Evolutionary conservation across 1,140 invertebrate genomes (phyloP).

Genomic region (Delia radicum): DNA sequence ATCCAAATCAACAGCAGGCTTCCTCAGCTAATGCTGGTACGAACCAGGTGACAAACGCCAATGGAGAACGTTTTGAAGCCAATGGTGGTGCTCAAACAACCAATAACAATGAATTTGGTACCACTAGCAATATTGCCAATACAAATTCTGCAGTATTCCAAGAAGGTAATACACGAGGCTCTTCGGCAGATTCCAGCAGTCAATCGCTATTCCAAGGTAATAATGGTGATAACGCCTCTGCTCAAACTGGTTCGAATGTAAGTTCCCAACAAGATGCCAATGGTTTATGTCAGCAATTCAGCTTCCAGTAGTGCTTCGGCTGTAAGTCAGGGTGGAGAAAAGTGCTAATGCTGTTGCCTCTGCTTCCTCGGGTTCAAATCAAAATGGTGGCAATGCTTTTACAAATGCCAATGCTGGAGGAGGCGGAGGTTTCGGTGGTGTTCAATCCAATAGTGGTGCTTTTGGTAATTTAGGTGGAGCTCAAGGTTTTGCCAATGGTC

Average conservation of each 20-base stretch:
- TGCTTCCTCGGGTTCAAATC: conserved; percentile 29
- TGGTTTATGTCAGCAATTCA: conserved; percentile 41
- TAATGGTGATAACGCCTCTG: conserved; percentile 39
- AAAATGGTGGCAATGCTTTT: not conserved
- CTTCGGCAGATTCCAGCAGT: conserved; percentile 42
- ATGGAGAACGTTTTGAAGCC: conserved; percentile 35
- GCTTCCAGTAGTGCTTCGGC: conserved; percentile 42
- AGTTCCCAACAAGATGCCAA: conserved; percentile 37
- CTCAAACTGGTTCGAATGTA: conserved; percentile 41
- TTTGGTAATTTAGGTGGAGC: conserved; percentile 25
- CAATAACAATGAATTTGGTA: conserved; percentile 46
- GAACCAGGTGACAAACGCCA: conserved; percentile 32
- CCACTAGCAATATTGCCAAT: conserved; percentile 43
- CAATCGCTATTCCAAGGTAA: conserved; percentile 50
- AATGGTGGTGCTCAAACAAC: conserved; percentile 42
- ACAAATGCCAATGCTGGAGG: conserved; percentile 25
- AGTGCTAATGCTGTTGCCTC: conserved; percentile 41
- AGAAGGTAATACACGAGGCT: conserved; percentile 34
- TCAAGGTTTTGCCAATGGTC: not conserved
- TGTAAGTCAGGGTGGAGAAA: conserved; percentile 31
- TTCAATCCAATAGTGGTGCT: too few species aligned
- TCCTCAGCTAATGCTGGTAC: conserved; percentile 46
- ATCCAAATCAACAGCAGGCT: conserved; percentile 41
- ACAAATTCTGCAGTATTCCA: conserved; percentile 39
- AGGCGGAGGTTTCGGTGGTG: conserved; percentile 19